Percentiles rank a stretch among this genome's conserved stretches.
phyloP scores from a whole-genome alignment of 2,113 vertebrate genomes.

The Burhinus bistriatus region DNA sequence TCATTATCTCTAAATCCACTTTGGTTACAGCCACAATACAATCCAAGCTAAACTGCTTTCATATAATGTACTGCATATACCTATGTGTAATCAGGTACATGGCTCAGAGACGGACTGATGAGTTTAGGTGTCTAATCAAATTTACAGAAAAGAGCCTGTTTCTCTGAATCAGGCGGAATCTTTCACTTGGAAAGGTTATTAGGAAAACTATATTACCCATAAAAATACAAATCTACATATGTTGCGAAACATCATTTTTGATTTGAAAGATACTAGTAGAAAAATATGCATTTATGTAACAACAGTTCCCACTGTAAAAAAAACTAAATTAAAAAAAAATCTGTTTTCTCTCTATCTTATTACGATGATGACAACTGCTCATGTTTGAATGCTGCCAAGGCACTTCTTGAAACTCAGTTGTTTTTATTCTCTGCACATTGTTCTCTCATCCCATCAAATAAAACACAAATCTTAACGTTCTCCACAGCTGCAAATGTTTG shows the following conservation, averaged over 20 bases:
- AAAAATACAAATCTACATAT: conserved; percentile 59
- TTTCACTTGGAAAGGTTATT: conserved; percentile 59
- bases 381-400: conserved; percentile 21
- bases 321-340: not conserved
- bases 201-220: conserved; percentile 48
- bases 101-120: conserved; percentile 32
- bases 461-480: conserved; percentile 28
- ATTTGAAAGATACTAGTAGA: not conserved
- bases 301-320: not conserved
- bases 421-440: conserved; percentile 36
- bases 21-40: conserved; percentile 47
- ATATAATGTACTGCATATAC: not conserved
- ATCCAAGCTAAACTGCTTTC: conserved; percentile 51
- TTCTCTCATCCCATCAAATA: not conserved
- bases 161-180: conserved; percentile 26
- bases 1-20: conserved; percentile 69
- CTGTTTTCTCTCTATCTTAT: not conserved
- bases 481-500: conserved; percentile 44
- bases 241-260: conserved; percentile 31
- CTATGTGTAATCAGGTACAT: conserved; percentile 39
- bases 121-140: conserved; percentile 60
- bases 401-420: conserved; percentile 30
- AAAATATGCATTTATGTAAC: conserved; percentile 5
- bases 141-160: conserved; percentile 30
- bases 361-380: conserved; percentile 4